Conservation (phyloP, 1,140 invertebrate genomes). For the Micrasema minimum region DNA sequence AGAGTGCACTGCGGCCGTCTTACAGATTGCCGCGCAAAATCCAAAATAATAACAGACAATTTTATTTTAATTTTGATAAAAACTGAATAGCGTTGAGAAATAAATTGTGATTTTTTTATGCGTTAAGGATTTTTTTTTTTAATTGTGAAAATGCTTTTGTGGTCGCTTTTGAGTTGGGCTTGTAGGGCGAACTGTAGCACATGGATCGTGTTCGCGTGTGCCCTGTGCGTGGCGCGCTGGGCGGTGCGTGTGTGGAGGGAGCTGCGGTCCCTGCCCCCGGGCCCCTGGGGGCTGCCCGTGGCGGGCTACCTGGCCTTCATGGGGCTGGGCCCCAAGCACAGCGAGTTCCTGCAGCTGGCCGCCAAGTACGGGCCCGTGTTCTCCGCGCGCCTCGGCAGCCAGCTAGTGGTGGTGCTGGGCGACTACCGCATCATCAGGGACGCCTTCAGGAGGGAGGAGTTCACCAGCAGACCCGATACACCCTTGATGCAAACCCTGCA, state of each 20-base stretch:
- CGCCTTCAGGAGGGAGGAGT: slow-evolving; percentile 84
- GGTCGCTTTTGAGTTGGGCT: slow-evolving; percentile 50
- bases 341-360: slow-evolving; percentile 79
- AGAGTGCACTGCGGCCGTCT: slow-evolving; percentile 19
- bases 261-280: slow-evolving; percentile 76
- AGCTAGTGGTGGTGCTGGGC: slow-evolving; percentile 85
- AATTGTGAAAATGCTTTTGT: slow-evolving; percentile 53
- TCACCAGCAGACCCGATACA: slow-evolving; percentile 85
- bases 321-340: slow-evolving; percentile 77
- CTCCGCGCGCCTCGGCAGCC: slow-evolving; percentile 81
- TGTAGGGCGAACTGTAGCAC: slow-evolving; percentile 58
- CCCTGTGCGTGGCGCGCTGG: slow-evolving; percentile 71
- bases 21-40: slow-evolving; percentile 9
- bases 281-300: slow-evolving; percentile 85
- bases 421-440: slow-evolving; percentile 87
- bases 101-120: slow-evolving; percentile 26
- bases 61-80: slow-evolving; percentile 25
- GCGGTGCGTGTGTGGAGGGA: slow-evolving; percentile 64
- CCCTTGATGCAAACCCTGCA: slow-evolving; percentile 87
- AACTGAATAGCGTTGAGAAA: not conserved
- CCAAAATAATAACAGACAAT: too few species aligned
- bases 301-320: slow-evolving; percentile 85
- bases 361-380: slow-evolving; percentile 84
- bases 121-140: not conserved
- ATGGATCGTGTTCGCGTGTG: slow-evolving; percentile 60